Percentiles rank a stretch among this genome's conserved stretches.
Evolutionary conservation across 2,888 invertebrate species (phyloP).

Genomic region (Stictocephala bisonia): DNA sequence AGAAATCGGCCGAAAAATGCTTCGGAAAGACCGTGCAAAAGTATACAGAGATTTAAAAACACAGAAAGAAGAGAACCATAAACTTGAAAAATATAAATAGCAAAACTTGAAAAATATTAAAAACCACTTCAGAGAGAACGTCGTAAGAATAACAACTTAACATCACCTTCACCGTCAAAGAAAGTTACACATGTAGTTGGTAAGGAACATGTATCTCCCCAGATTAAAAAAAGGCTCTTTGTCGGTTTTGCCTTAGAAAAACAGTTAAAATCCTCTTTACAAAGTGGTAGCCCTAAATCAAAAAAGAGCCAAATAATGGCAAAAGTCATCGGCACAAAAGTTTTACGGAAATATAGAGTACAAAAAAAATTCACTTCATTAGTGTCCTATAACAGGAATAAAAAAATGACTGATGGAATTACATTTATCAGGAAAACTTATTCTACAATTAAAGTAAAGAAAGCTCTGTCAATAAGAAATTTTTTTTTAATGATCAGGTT

Average conservation of each 20-base stretch:
- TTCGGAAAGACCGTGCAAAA: too few species aligned
- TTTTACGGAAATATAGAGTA: conserved; percentile 14
- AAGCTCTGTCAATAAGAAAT: background rate
- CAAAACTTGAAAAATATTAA: too few species aligned
- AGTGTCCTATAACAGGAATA: background rate
- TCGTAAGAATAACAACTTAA: too few species aligned
- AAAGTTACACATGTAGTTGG: too few species aligned
- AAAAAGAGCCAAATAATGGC: conserved; percentile 3
- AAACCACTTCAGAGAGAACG: too few species aligned
- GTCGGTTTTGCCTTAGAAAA: conserved; percentile 2
- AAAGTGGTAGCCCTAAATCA: background rate
- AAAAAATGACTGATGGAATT: background rate
- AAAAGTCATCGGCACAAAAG: conserved; percentile 6
- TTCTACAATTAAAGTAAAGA: background rate
- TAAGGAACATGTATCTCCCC: too few species aligned
- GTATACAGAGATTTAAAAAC: too few species aligned
- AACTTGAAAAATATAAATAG: too few species aligned
- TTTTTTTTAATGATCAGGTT: background rate
- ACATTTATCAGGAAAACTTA: background rate
- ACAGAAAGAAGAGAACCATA: too few species aligned
- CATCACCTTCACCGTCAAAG: too few species aligned
- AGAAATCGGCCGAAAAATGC: too few species aligned
- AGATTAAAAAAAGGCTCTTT: conserved; percentile 29
- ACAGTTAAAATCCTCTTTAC: background rate
- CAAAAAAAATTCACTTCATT: background rate